Evolutionary conservation across 2,888 invertebrate genomes (phyloP).

Genomic region (Lomographa bimaculata): DNA sequence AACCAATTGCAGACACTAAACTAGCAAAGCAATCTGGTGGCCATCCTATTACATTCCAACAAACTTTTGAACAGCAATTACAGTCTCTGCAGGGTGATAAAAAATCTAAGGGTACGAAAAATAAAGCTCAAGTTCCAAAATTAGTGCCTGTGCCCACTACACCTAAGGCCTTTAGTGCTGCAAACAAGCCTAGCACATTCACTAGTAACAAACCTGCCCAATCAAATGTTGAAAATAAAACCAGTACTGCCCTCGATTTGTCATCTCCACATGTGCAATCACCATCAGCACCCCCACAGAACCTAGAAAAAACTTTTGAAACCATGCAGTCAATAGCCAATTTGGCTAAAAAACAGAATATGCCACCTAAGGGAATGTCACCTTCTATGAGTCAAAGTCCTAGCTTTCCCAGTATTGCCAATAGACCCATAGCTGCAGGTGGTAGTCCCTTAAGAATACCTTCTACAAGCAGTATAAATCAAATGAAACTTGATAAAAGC

Average conservation of each 20-base stretch:
- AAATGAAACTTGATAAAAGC: constrained; percentile 64
- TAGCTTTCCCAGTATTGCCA: constrained; percentile 57
- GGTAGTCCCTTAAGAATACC: constrained; percentile 63
- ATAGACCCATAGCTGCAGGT: constrained; percentile 51
- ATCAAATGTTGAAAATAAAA: constrained; percentile 54
- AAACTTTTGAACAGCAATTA: constrained; percentile 78
- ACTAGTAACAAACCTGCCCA: constrained; percentile 46
- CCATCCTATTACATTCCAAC: constrained; percentile 77
- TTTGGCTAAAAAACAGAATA: constrained; percentile 75
- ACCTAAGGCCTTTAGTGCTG: constrained; percentile 65
- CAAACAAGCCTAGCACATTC: constrained; percentile 57
- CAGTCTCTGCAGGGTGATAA: constrained; percentile 70
- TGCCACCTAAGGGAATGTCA: constrained; percentile 59
- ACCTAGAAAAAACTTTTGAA: constrained; percentile 70
- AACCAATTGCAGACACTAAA: constrained; percentile 78
- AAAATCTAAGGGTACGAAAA: constrained; percentile 70
- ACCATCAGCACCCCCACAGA: constrained; percentile 68
- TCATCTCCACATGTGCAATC: constrained; percentile 74
- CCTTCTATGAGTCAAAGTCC: constrained; percentile 54
- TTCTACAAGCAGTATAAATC: constrained; percentile 54
- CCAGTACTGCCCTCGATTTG: constrained; percentile 72
- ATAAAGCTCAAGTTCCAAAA: constrained; percentile 75
- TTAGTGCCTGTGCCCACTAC: constrained; percentile 72
- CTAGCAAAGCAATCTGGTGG: constrained; percentile 65
- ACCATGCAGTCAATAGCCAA: constrained; percentile 81